Conservation (phyloP, 2,888 invertebrate species). For the Pristionchus mayeri region DNA sequence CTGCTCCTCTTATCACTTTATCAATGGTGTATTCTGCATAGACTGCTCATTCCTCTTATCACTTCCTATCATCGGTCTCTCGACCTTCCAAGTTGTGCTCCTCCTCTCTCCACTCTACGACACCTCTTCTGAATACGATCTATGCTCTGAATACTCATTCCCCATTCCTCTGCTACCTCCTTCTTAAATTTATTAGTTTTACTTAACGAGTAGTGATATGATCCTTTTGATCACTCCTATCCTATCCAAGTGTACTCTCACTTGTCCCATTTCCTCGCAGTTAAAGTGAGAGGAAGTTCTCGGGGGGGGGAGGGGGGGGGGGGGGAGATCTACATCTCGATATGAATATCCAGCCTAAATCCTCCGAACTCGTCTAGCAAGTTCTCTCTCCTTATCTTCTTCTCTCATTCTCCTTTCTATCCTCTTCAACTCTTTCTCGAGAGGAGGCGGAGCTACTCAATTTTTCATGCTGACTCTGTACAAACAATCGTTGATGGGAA, state of each 20-base stretch:
- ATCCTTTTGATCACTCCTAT: too few relatives aligned
- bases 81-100: neutral
- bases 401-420: too few relatives aligned
- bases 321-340: slow-evolving; percentile 6
- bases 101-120: neutral
- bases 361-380: slow-evolving; percentile 11
- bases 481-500: slow-evolving; percentile 17
- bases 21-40: neutral
- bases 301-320: too few relatives aligned
- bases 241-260: too few relatives aligned
- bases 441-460: neutral
- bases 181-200: too few relatives aligned
- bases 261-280: too few relatives aligned
- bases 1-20: slow-evolving; percentile 27
- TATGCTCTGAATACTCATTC: too few relatives aligned
- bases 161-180: too few relatives aligned
- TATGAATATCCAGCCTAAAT: slow-evolving; percentile 32
- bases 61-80: neutral
- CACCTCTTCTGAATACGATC: neutral
- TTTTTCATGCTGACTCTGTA: slow-evolving; percentile 24
- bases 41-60: slow-evolving; percentile 9
- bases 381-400: neutral
- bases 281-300: too few relatives aligned
- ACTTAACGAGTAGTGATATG: too few relatives aligned
- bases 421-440: too few relatives aligned